Conservation (phyloP, 2,113 vertebrate genomes). For the Tichodroma muraria region DNA sequence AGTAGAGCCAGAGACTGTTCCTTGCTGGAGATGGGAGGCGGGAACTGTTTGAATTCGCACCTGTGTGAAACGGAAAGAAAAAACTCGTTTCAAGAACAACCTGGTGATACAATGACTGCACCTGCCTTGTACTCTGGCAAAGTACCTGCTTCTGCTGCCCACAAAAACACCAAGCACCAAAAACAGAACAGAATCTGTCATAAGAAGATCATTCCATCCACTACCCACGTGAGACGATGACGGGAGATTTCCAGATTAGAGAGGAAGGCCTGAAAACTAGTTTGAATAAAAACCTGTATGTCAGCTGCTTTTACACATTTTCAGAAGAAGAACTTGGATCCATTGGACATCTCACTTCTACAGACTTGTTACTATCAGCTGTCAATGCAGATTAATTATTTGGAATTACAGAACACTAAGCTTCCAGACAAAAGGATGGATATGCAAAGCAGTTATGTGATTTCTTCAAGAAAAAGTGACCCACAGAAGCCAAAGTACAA, state of each 20-base stretch:
- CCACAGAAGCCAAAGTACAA: not conserved
- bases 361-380: not conserved
- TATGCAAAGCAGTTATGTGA: not conserved
- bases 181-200: not conserved
- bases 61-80: constrained; percentile 54
- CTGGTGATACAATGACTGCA: not conserved
- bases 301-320: not conserved
- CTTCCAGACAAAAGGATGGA: not conserved
- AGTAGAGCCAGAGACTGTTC: constrained; percentile 79
- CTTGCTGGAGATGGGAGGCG: constrained; percentile 89
- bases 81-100: not conserved
- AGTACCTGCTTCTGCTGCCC: not conserved
- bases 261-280: not conserved
- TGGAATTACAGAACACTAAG: not conserved
- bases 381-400: not conserved
- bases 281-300: not conserved
- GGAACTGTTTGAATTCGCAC: constrained; percentile 94
- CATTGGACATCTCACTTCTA: not conserved
- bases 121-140: not conserved
- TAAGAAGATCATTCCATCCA: not conserved
- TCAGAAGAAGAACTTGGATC: not conserved
- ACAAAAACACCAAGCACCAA: not conserved
- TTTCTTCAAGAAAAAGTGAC: not conserved
- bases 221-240: not conserved
- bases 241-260: not conserved